Evolutionary conservation across 2,888 invertebrate genomes (phyloP).

Genomic region (Ferrisia virgata): DNA sequence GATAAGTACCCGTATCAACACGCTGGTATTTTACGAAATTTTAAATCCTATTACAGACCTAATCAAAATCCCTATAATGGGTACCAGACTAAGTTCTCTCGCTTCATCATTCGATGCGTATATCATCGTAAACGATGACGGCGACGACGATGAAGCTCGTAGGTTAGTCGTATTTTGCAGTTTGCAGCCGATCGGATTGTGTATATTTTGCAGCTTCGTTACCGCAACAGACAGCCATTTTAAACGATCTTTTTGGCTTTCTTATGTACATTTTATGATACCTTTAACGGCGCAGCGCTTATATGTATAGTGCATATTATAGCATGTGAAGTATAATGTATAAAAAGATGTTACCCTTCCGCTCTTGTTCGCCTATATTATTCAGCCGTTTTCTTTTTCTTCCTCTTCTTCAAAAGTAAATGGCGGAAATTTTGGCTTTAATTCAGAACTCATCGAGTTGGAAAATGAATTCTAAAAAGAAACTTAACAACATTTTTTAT

Average conservation of each 20-base stretch:
- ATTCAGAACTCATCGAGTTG: slow-evolving; percentile 28
- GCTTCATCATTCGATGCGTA: not conserved
- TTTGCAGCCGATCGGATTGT: too few species aligned
- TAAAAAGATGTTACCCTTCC: slow-evolving; percentile 6
- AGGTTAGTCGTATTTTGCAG: not conserved
- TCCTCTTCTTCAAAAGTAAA: not conserved
- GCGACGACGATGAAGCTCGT: not conserved
- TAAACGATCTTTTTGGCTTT: not conserved
- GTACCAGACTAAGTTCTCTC: not conserved
- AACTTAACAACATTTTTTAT: slow-evolving; percentile 22
- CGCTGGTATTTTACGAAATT: slow-evolving; percentile 5
- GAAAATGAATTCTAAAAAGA: slow-evolving; percentile 30
- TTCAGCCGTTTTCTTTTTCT: not conserved
- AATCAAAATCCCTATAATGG: slow-evolving; percentile 22
- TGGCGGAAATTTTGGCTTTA: slow-evolving; percentile 26
- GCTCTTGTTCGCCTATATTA: not conserved
- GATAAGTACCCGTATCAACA: slow-evolving; percentile 8
- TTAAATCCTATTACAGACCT: slow-evolving; percentile 19
- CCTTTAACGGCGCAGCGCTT: slow-evolving; percentile 15
- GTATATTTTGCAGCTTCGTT: not conserved
- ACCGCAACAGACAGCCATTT: not conserved
- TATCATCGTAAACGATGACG: slow-evolving; percentile 20
- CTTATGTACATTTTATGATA: slow-evolving; percentile 20
- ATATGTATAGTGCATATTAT: too few species aligned
- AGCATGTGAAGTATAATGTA: slow-evolving; percentile 29